A percentile compares a stretch with the other conserved stretches of the same genome.
phyloP scores from a whole-genome alignment of 2,113 vertebrate genomes.

The Camelus dromedarius region DNA sequence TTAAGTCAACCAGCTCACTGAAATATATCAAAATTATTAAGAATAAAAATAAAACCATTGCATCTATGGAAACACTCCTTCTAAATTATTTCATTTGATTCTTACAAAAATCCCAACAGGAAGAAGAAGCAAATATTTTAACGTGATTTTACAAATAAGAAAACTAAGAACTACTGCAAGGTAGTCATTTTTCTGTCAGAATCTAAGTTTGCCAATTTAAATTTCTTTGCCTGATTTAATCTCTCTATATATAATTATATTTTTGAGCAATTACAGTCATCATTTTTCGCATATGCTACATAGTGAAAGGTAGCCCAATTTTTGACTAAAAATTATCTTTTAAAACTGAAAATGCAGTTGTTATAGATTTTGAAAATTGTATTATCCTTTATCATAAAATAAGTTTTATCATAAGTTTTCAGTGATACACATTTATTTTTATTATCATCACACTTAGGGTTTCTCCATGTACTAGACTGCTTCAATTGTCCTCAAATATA shows the following conservation, averaged over 20 bases:
- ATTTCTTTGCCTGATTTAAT: neutral
- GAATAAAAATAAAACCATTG: neutral
- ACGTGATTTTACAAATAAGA: neutral
- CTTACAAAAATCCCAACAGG: neutral
- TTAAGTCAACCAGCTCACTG: neutral
- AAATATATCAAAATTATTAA: neutral
- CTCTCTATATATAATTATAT: neutral
- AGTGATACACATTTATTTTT: neutral
- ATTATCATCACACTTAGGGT: neutral
- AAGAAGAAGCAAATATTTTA: neutral
- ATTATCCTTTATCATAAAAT: neutral
- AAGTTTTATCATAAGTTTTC: neutral
- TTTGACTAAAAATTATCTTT: neutral
- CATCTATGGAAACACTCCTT: neutral
- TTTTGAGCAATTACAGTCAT: neutral
- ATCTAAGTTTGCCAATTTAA: neutral
- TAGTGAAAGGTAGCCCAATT: neutral
- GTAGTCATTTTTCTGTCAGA: neutral
- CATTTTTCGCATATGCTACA: neutral
- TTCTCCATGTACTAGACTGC: neutral
- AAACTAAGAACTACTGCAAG: neutral
- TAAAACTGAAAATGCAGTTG: neutral
- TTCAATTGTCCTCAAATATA: neutral
- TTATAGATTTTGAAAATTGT: slow-evolving; percentile 41
- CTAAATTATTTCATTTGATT: neutral